Evolutionary conservation across 2,113 vertebrate genomes (phyloP).

Genomic region (Clarias batrachus): DNA sequence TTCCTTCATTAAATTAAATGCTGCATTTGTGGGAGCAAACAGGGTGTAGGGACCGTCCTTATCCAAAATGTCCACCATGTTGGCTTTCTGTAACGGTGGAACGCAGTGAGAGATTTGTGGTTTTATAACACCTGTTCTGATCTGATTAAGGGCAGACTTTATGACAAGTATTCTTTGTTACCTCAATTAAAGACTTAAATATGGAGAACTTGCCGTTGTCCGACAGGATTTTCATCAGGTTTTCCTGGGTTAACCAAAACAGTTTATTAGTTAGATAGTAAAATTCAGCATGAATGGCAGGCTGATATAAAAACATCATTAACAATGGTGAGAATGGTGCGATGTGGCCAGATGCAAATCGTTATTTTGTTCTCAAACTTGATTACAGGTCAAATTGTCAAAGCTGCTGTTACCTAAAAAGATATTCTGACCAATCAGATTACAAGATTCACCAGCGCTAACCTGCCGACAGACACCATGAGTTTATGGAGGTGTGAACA

Average conservation of each 20-base stretch:
- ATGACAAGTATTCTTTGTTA: constrained; percentile 53
- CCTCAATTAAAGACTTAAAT: constrained; percentile 82
- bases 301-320: neutral
- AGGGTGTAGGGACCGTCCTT: constrained; percentile 75
- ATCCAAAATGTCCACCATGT: constrained; percentile 71
- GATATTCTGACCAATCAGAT: neutral
- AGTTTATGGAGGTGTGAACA: neutral
- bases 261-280: neutral
- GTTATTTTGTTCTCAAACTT: neutral
- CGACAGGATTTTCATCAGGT: constrained; percentile 80
- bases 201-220: constrained; percentile 75
- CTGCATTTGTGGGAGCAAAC: constrained; percentile 81
- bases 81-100: constrained; percentile 74
- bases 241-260: constrained; percentile 70
- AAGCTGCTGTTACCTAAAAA: neutral
- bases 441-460: neutral
- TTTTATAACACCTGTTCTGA: no score
- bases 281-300: neutral
- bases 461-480: neutral
- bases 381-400: neutral
- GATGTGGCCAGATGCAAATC: neutral
- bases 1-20: constrained; percentile 71
- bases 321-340: neutral
- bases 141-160: neutral
- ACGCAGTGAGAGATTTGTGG: neutral